Conservation (phyloP, 2,113 vertebrate genomes). For the Fulica atra region DNA sequence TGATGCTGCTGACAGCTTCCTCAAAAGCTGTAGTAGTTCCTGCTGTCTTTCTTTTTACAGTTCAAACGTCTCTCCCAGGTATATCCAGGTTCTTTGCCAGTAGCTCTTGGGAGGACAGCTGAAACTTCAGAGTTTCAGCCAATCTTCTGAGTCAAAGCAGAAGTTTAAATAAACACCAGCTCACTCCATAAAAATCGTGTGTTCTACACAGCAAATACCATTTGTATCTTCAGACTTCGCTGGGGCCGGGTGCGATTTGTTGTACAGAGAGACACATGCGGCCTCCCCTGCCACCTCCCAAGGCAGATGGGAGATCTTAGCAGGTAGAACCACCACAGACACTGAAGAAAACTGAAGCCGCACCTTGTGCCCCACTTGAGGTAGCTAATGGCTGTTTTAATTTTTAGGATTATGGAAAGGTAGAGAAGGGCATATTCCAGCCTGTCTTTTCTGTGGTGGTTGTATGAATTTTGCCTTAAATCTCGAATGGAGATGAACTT, state of each 20-base stretch:
- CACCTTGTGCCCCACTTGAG: not conserved
- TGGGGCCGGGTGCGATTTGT: not conserved
- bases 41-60: not conserved
- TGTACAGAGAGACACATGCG: rapidly evolving
- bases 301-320: not conserved
- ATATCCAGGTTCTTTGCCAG: not conserved
- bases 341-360: not conserved
- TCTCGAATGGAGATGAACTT: not conserved
- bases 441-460: not conserved
- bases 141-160: not conserved
- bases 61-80: not conserved
- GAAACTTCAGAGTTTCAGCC: not conserved
- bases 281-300: not conserved
- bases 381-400: not conserved
- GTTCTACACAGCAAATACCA: not conserved
- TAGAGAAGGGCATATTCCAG: not conserved
- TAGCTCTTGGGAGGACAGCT: not conserved
- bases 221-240: not conserved
- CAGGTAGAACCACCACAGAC: not conserved
- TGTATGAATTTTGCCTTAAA: not conserved
- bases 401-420: not conserved
- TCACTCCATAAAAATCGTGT: not conserved
- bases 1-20: not conserved
- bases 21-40: not conserved
- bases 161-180: not conserved